Conservation (phyloP, 2,113 vertebrate genomes). For the Hippocampus zosterae region DNA sequence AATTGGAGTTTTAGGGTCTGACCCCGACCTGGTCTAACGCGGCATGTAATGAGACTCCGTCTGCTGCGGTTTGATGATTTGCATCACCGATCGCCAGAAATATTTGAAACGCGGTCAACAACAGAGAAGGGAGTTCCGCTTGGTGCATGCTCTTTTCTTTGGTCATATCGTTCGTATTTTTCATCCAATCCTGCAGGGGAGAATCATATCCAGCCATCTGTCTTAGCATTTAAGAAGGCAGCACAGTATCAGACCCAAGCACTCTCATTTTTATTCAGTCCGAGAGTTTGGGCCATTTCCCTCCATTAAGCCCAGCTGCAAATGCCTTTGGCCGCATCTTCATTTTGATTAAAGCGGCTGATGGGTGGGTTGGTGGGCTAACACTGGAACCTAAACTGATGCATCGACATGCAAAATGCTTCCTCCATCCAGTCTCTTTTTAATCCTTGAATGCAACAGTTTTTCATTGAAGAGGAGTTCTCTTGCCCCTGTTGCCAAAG, state of each 20-base stretch:
- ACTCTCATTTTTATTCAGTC: constrained; percentile 37
- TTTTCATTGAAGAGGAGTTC: constrained; percentile 14
- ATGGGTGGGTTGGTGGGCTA: neutral
- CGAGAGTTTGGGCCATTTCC: constrained; percentile 36
- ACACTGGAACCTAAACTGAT: constrained; percentile 17
- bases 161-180: constrained; percentile 26
- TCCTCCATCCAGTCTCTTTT: constrained; percentile 6
- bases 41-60: neutral
- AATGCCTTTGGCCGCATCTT: constrained; percentile 37
- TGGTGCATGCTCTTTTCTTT: constrained; percentile 25
- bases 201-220: constrained; percentile 45
- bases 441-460: constrained; percentile 18
- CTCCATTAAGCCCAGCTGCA: constrained; percentile 43
- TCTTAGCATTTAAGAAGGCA: constrained; percentile 37
- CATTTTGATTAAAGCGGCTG: constrained; percentile 53
- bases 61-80: neutral
- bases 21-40: neutral
- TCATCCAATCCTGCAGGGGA: constrained; percentile 26
- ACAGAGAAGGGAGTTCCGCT: neutral
- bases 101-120: neutral
- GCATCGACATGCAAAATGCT: constrained; percentile 21
- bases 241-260: constrained; percentile 30
- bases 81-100: neutral
- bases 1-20: neutral
- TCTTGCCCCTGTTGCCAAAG: neutral